Percentiles rank a stretch among this genome's conserved stretches.
phyloP scores from a whole-genome alignment of 2,113 vertebrate genomes.

The Embiotoca jacksoni region DNA sequence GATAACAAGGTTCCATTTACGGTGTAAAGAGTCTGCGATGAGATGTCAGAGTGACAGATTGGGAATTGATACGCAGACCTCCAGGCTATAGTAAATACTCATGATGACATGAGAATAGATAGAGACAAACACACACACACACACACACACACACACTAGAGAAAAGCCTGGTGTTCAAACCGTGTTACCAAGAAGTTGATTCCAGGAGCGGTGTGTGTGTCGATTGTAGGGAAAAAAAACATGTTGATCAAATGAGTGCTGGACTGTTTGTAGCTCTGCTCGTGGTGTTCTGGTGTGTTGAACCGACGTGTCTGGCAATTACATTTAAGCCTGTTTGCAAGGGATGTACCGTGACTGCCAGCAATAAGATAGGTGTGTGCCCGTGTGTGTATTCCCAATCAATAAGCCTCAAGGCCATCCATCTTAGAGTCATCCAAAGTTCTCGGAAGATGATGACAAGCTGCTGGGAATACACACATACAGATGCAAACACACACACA shows the following conservation, averaged over 20 bases:
- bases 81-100: conserved; percentile 26
- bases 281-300: conserved; percentile 38
- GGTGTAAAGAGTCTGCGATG: conserved; percentile 23
- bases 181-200: conserved; percentile 17
- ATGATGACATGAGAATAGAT: conserved; percentile 28
- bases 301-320: conserved; percentile 55
- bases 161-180: neutral
- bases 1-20: conserved; percentile 56
- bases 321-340: conserved; percentile 51
- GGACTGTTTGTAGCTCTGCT: conserved; percentile 31
- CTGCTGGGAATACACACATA: conserved; percentile 40
- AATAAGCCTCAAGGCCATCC: conserved; percentile 64
- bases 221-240: conserved; percentile 40
- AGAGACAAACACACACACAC: neutral
- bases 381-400: conserved; percentile 46
- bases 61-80: conserved; percentile 38
- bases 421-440: conserved; percentile 69
- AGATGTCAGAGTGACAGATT: conserved; percentile 47
- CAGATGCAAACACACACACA: neutral
- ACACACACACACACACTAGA: conserved; percentile 11
- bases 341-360: conserved; percentile 49
- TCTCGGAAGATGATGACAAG: conserved; percentile 65
- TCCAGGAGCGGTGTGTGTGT: conserved; percentile 12
- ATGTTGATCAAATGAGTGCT: conserved; percentile 43
- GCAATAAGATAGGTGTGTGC: conserved; percentile 19